Conservation (phyloP, 2,797 vertebrate species). For the Choloepus didactylus region DNA sequence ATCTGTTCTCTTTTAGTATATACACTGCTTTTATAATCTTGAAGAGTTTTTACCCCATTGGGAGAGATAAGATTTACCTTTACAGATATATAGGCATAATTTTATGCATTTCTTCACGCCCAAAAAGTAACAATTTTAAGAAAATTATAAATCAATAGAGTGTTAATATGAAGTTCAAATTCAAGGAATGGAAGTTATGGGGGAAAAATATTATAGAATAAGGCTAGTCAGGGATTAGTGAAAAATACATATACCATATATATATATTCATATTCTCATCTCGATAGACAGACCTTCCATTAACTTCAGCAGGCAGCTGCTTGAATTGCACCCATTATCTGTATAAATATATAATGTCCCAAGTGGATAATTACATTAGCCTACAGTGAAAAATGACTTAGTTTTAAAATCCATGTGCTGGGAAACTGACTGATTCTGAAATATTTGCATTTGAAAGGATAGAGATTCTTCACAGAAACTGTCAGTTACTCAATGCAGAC, state of each 20-base stretch:
- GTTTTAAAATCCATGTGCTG: slow-evolving; percentile 76
- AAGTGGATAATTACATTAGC: slow-evolving; percentile 76
- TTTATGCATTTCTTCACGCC: neutral
- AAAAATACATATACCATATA: neutral
- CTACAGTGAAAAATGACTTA: slow-evolving; percentile 73
- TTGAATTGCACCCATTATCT: slow-evolving; percentile 81
- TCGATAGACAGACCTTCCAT: slow-evolving; percentile 61
- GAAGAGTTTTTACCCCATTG: neutral
- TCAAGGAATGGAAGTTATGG: slow-evolving; percentile 14
- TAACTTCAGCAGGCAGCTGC: slow-evolving; percentile 63
- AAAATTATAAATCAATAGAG: neutral
- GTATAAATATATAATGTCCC: slow-evolving; percentile 83
- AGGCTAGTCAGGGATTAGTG: neutral
- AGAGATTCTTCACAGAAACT: slow-evolving; percentile 72
- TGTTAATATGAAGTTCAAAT: neutral
- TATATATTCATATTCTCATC: slow-evolving; percentile 10
- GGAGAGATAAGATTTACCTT: neutral
- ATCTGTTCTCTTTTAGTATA: neutral
- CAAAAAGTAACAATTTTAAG: neutral
- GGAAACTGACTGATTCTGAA: slow-evolving; percentile 71
- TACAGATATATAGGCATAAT: neutral
- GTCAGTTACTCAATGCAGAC: slow-evolving; percentile 66
- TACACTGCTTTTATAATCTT: neutral
- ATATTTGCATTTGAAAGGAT: slow-evolving; percentile 82
- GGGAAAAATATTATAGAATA: neutral